Evolutionary conservation across 1,140 invertebrate genomes (phyloP), one percentile per base, ranked within the genome.

Genomic region (Aphidius ervi): DNA sequence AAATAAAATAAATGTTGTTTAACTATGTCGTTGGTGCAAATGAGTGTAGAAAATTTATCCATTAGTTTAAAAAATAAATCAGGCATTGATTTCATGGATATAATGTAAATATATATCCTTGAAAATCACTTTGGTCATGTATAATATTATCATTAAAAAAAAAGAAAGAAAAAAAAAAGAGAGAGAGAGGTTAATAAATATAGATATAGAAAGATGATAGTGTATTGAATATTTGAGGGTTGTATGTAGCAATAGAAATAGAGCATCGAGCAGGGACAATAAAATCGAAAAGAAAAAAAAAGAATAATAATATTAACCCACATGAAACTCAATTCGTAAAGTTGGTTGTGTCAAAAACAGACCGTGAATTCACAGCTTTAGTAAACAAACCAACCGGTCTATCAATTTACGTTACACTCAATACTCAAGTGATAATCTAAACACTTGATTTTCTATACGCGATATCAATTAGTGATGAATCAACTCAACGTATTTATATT

Each of bases 401-500:
- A 49, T 60, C 52, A 9, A 57, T 58, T 61, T 59, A 50, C 23
- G 37, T 43, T n/a, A 20, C 53, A 58, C 56, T 67, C 50, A 52
- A 52, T 53, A 56, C 41, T 16, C 49, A 56, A 56, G 48, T 63
- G 63, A 73, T 72, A 75, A 77, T 75, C 66, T 73, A 78, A 79
- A 79, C 76, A 78, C 76, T 78, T 74, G 74, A 79, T 78, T 77
- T 74, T 31, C 23, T 31, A 58, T 61, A 65, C 57, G 63, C 63
- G 74, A 75, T 76, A 79, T 79, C 78, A 79, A 79, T 79, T 79
- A 78, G 71, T 69, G 63, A 47, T 37, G 40, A 54, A 31, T 31
- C 23, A 31, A 31, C 23, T 31, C 23, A 31, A 31, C 4, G 23
- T 31, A 31, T 31, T 31, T 31, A 1, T 31, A 31, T 31, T 31